Evolutionary conservation across 2,888 invertebrate genomes (phyloP).

Genomic region (Hanleya hanleyi): DNA sequence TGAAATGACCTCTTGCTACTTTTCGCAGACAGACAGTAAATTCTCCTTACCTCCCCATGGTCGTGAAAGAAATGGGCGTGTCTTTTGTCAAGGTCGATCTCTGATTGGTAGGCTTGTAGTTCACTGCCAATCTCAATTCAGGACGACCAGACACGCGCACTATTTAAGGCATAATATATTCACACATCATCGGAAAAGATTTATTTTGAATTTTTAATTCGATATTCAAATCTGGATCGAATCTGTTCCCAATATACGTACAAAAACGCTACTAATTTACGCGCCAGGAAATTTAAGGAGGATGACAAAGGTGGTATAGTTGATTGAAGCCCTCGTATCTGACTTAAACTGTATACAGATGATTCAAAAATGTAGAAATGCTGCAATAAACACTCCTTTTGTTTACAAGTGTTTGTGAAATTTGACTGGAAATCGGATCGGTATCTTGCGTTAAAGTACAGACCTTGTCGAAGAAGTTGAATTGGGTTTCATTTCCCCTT

Average conservation of each 20-base stretch:
- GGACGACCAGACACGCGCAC: not conserved
- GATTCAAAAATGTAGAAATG: not conserved
- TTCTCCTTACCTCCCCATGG: slow-evolving; percentile 7
- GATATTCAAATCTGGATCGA: not conserved
- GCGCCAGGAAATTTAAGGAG: not conserved
- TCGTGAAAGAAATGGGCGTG: not conserved
- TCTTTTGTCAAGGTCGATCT: not conserved
- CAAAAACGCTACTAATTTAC: not conserved
- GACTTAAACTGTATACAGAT: not conserved
- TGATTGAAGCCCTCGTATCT: not conserved
- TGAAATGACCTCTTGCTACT: slow-evolving; percentile 11
- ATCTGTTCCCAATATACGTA: not conserved
- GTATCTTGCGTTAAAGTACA: too few relatives aligned
- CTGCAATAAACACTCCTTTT: not conserved
- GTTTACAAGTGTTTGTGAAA: not conserved
- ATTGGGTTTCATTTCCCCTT: too few relatives aligned
- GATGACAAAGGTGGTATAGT: not conserved
- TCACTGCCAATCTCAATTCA: not conserved
- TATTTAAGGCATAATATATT: slow-evolving; percentile 2
- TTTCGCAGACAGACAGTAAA: slow-evolving; percentile 8
- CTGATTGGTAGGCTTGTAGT: not conserved
- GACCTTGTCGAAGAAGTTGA: too few relatives aligned
- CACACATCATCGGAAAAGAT: slow-evolving; percentile 1
- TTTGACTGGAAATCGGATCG: too few relatives aligned
- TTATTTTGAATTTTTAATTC: not conserved